Evolutionary conservation across 2,888 invertebrate species (phyloP), one percentile per base, ranked within the genome.

Genomic region (Drosophila barbarae): DNA sequence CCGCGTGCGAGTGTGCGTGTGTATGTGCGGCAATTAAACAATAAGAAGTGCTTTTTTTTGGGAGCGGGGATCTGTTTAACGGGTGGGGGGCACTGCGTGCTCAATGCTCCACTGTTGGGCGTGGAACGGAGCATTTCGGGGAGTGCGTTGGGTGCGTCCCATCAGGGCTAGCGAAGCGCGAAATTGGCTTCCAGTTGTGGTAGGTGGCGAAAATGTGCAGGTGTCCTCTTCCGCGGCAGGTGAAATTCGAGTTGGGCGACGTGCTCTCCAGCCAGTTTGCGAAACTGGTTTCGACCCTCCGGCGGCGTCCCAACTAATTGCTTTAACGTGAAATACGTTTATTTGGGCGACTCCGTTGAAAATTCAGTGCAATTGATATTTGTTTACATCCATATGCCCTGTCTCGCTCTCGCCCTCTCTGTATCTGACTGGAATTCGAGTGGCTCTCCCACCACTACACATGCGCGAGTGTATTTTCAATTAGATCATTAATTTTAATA

Each of bases 401-500:
- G 13, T 32, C 46, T 46, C 46, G 46, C 49, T 50, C 41, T 39
- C 9, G 35, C 42, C n/a, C 21, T 44, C 42, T 56, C 50, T 51
- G 47, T 57, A 30, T 50, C 42, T 35, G 54, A 35, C 38, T 53
- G 66, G 59, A 66, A 67, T 66, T 39, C 68, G 36, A 50, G 69
- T 55, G 55, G 64, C 68, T 38, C 23, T 28, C 18, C 18, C 61
- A 69, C 54, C 60, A 47, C 44, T 44, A 58, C 41, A 53, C 10
- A 38, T 52, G 50, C 52, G 54, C 70, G 34, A 64, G 55, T 56
- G 70, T 55, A 63, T 67, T 70, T 75, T 80, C 72, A 81, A 81
- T 81, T 81, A 80, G 72, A 80, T 83, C 77, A 75, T 77, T 76
- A 72, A 76, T 77, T 76, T 77, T 72, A 70, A 81, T 76, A 78